Percentiles rank a stretch among this genome's conserved stretches.
These are phyloP conservation scores for Copidosoma aretas DNA, from an alignment of 2,888 invertebrate genomes.

Conservation along the genomic window DNA sequence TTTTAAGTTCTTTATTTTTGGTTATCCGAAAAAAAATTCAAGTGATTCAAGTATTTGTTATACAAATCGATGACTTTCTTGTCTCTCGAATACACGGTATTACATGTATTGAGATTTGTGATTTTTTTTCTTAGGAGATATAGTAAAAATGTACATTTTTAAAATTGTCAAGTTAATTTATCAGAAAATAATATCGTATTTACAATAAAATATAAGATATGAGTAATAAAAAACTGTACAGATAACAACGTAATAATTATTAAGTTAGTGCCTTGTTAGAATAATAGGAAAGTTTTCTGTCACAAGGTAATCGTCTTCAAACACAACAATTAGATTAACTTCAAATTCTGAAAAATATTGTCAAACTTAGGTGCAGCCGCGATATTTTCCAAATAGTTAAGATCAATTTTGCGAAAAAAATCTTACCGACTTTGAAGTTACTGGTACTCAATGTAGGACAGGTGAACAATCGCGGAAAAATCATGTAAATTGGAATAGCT, in stretches of 20 bases:
- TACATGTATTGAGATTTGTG: conserved; percentile 23
- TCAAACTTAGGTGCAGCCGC: too few species aligned
- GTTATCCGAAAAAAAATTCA: conserved; percentile 19
- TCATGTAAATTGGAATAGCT: conserved; percentile 91
- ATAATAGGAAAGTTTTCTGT: conserved; percentile 92
- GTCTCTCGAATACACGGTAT: conserved; percentile 30
- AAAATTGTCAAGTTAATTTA: conserved; percentile 33
- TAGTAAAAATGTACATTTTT: conserved; percentile 22
- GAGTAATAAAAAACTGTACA: conserved; percentile 33
- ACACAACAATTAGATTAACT: conserved; percentile 89
- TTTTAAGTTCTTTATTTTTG: conserved; percentile 18
- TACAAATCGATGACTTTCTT: conserved; percentile 14
- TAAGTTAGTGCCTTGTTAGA: conserved; percentile 64
- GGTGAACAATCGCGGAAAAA: conserved; percentile 93
- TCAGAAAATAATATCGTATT: conserved; percentile 29
- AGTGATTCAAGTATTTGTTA: conserved; percentile 26
- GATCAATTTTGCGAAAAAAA: conserved; percentile 1
- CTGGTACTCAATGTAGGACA: conserved; percentile 89
- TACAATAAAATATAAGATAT: conserved; percentile 34
- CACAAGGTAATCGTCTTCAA: conserved; percentile 90
- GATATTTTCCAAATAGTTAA: neutral
- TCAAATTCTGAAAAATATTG: conserved; percentile 83
- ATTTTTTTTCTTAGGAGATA: conserved; percentile 34
- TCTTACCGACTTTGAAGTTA: conserved; percentile 92
- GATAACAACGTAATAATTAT: conserved; percentile 24